Base-by-base conservation (phyloP, 2,888 invertebrate species). In the Carpatolechia fugitivella region DNA sequence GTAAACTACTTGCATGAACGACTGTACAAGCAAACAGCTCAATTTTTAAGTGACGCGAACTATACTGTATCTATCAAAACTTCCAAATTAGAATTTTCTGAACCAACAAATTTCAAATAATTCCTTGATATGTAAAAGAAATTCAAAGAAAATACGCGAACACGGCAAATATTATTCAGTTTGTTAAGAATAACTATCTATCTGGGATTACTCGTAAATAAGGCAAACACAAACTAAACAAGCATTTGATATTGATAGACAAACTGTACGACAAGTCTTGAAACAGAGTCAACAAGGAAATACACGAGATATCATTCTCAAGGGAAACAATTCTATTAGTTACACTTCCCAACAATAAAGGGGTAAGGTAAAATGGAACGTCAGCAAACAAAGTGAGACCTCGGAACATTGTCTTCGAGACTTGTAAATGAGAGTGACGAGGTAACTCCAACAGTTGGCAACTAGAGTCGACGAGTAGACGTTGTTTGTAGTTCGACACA, bases 281-380 rank as follows among this genome's bases (percentile, higher is more conserved):
- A 41, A 41, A 38, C 38, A 7, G 35, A 18, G 10, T 10, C 20
- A 41, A 18, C 20, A 41, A 3, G 10, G 20, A 24, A 10, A 20
- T 11, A 41, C 16, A 44, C 20, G 20, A 50, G 36, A 24, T 24
- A 24, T 36, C 35, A 35, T 35, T 16, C 18, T 50, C 50, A 35
- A 36, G 16, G 50, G 24, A 24, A 24, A 24, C 55, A 63, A 60
- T 51, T 51, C 67, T 51, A 29, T 36, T 18, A 47, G 31, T 31
- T 16, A 6, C 16, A 31, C 30, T 31, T 16, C 11, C 30, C 40
- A 41, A 18, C 31, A 20, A 48, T 16, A 24, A 40, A 38, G 46
- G 47, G 16, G 31, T 14, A 38, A n/a, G 38, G 30, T 30, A 10
- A 14, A 8, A 24, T 29, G 11, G 40, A 18, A 20, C 24, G 29